phyloP scores from a whole-genome alignment of 2,888 invertebrate genomes.

The Drosophila falleni region DNA sequence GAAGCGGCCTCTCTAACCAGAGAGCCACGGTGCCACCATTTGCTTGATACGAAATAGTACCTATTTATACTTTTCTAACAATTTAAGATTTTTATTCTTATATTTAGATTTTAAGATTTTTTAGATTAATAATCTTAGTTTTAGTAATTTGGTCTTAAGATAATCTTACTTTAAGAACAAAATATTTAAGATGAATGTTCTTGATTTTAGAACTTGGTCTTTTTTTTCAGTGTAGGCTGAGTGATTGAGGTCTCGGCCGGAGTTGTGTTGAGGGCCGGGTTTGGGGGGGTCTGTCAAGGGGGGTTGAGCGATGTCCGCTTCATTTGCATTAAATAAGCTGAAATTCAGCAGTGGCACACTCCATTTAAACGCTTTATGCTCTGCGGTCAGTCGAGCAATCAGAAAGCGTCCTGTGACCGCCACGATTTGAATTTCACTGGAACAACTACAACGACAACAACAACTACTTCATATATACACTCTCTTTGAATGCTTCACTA shows the following conservation, averaged over 20 bases:
- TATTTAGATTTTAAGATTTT: too few species aligned
- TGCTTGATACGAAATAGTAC: too few species aligned
- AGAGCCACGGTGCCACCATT: too few species aligned
- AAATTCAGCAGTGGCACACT: conserved; percentile 83
- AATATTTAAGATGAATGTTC: too few species aligned
- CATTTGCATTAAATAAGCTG: conserved; percentile 85
- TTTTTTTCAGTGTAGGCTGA: too few species aligned
- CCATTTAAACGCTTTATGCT: conserved; percentile 73
- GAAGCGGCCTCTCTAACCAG: too few species aligned
- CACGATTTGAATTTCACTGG: conserved; percentile 46
- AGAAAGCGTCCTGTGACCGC: conserved; percentile 32
- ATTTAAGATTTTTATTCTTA: too few species aligned
- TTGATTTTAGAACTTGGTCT: too few species aligned
- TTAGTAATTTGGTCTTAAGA: too few species aligned
- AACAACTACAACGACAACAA: conserved; percentile 12
- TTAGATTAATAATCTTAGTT: too few species aligned
- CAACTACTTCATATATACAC: conserved; percentile 1
- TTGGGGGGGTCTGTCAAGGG: background rate
- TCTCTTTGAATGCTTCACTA: conserved; percentile 38
- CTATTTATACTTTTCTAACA: too few species aligned
- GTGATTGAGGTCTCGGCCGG: conserved; percentile 13
- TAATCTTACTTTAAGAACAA: too few species aligned
- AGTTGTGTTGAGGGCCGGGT: background rate
- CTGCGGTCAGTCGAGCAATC: conserved; percentile 53
- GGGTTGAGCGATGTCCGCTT: conserved; percentile 66